A percentile compares a stretch with the other conserved stretches of the same genome.
These are phyloP conservation scores for Ellobius talpinus DNA, from an alignment of 2,113 vertebrate genomes.

Conservation along the genomic window DNA sequence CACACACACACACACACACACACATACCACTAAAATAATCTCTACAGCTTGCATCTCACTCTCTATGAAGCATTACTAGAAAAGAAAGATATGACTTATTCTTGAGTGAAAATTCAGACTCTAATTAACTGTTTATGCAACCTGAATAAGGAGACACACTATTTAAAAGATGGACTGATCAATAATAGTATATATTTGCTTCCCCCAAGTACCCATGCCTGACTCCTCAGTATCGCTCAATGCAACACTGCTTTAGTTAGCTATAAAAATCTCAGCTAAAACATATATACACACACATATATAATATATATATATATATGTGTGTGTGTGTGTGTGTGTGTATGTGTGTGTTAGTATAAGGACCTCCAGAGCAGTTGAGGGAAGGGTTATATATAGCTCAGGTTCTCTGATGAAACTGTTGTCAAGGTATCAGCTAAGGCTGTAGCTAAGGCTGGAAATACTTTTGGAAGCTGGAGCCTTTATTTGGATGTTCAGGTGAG, in stretches of 20 bases:
- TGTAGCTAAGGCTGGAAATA: not conserved
- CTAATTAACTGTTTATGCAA: not conserved
- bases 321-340: too few relatives aligned
- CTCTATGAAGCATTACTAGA: not conserved
- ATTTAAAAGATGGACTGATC: not conserved
- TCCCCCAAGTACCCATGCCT: not conserved
- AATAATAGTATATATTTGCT: not conserved
- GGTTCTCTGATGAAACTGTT: not conserved
- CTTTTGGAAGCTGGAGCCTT: not conserved
- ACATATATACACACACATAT: not conserved
- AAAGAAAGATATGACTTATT: not conserved
- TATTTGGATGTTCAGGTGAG: accelerated
- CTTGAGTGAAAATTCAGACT: not conserved
- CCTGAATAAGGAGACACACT: not conserved
- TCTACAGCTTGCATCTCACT: not conserved
- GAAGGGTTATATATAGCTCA: not conserved
- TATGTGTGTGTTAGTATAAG: not conserved
- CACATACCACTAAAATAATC: not conserved
- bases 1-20: not conserved
- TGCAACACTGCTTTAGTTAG: not conserved
- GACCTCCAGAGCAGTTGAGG: not conserved
- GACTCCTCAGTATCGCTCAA: not conserved
- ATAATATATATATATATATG: too few relatives aligned
- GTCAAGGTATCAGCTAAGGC: not conserved
- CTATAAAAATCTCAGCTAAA: not conserved